These are phyloP conservation scores for Drosophila orosa DNA, from an alignment of 1,140 invertebrate genomes.

Conservation along the genomic window DNA sequence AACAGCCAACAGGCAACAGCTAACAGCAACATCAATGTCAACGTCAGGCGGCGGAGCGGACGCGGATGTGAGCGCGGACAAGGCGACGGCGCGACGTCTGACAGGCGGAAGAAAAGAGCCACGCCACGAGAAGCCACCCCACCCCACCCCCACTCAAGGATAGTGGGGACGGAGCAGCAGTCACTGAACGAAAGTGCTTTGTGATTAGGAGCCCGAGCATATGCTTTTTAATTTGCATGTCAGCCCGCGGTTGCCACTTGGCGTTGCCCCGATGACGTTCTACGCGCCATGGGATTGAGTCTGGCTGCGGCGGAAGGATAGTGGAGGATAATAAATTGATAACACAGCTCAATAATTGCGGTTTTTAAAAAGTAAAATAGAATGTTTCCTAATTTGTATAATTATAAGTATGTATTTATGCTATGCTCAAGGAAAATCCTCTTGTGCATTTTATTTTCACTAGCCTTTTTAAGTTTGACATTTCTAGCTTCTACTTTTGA, in stretches of 20 bases:
- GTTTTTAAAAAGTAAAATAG: no score
- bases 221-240: constrained; percentile 67
- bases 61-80: constrained; percentile 53
- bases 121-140: constrained; percentile 6
- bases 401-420: no score
- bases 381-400: no score
- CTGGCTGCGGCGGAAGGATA: background rate
- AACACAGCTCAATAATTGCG: background rate
- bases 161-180: constrained; percentile 6
- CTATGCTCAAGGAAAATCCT: no score
- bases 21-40: constrained; percentile 77
- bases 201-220: constrained; percentile 56
- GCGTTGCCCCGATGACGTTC: constrained; percentile 5
- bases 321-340: background rate
- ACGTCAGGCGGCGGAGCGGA: constrained; percentile 55
- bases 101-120: constrained; percentile 64
- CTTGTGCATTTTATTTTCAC: no score
- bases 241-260: constrained; percentile 38
- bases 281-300: background rate
- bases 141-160: background rate
- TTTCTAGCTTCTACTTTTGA: no score
- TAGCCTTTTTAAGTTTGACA: no score
- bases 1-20: constrained; percentile 41
- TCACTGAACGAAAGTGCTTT: constrained; percentile 47
- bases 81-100: constrained; percentile 56